Conservation (phyloP, 2,888 invertebrate species). For the Unio delphinus region DNA sequence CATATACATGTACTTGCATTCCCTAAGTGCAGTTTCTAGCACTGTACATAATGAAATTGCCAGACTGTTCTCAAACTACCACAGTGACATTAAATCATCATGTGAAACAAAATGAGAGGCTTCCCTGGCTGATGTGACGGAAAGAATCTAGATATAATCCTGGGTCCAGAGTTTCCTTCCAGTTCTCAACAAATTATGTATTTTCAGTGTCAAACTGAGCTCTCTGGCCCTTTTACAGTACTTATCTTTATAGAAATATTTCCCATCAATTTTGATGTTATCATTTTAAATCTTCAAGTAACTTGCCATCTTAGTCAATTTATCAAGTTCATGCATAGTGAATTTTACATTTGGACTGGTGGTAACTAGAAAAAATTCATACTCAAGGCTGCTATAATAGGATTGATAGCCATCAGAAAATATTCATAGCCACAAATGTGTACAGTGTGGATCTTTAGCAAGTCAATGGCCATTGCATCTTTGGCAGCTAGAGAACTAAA, state of each 20-base stretch:
- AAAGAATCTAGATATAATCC: no score
- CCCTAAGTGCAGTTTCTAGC: no score
- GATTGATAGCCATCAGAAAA: slow-evolving; percentile 9
- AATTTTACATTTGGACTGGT: slow-evolving; percentile 7
- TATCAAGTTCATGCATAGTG: slow-evolving; percentile 9
- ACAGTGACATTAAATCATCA: no score
- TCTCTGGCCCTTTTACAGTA: not conserved
- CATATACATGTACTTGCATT: no score
- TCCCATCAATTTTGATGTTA: slow-evolving; percentile 9
- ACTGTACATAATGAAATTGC: no score
- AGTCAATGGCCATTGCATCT: slow-evolving; percentile 5
- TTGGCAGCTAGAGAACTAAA: slow-evolving; percentile 7
- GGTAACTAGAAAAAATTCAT: not conserved
- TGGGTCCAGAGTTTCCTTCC: no score
- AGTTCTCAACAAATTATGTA: no score
- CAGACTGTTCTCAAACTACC: no score
- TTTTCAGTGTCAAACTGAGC: no score
- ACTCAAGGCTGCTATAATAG: slow-evolving; percentile 3
- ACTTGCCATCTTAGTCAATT: not conserved
- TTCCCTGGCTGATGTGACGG: no score
- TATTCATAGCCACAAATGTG: slow-evolving; percentile 5
- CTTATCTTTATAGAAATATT: slow-evolving; percentile 3
- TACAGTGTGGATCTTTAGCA: slow-evolving; percentile 6
- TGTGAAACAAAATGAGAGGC: no score
- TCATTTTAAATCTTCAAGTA: slow-evolving; percentile 5